A percentile compares a stretch with the other conserved stretches of the same genome.
phyloP scores from a whole-genome alignment of 1,140 invertebrate species.

The Carposina sasakii region DNA sequence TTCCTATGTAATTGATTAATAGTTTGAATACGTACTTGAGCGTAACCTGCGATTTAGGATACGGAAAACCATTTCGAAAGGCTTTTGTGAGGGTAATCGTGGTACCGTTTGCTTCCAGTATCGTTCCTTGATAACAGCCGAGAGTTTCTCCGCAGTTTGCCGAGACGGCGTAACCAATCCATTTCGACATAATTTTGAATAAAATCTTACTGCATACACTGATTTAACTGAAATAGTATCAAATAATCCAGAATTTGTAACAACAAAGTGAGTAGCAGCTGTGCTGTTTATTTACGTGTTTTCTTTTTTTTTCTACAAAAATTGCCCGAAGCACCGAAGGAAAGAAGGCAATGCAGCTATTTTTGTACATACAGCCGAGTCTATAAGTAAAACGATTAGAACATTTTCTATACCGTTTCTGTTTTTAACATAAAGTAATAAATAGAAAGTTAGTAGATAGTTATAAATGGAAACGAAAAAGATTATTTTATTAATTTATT shows the following conservation, averaged over 20 bases:
- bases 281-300: neutral
- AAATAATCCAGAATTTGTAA: neutral
- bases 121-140: slow-evolving; percentile 86
- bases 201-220: slow-evolving; percentile 2
- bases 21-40: slow-evolving; percentile 50
- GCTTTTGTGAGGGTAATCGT: slow-evolving; percentile 84
- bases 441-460: too few species aligned
- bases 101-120: slow-evolving; percentile 79
- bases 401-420: too few species aligned
- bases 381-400: neutral
- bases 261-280: neutral
- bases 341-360: too few species aligned
- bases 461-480: too few species aligned
- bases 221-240: neutral
- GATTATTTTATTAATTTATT: too few species aligned
- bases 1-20: neutral
- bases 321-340: too few species aligned
- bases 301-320: neutral
- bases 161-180: slow-evolving; percentile 84
- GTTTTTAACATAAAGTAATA: too few species aligned
- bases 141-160: slow-evolving; percentile 80
- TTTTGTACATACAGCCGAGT: neutral
- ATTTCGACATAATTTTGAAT: slow-evolving; percentile 74
- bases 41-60: slow-evolving; percentile 63
- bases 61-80: slow-evolving; percentile 86